Evolutionary conservation across 2,888 invertebrate genomes (phyloP).

Genomic region (Acronicta psi): DNA sequence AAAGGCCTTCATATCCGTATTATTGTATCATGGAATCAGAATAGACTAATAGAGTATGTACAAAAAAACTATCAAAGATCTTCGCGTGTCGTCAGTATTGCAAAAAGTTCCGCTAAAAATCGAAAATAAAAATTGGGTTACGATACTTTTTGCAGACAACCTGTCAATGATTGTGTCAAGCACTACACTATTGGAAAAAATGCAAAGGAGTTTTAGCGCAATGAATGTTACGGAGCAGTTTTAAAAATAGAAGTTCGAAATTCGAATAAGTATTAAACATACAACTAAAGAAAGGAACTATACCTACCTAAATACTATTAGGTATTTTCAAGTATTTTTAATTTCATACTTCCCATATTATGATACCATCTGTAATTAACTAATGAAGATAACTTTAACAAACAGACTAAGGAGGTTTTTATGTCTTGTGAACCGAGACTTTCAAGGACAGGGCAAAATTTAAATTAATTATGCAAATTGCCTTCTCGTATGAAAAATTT

Average conservation of each 20-base stretch:
- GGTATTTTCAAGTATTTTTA: too few species aligned
- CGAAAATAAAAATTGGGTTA: slow-evolving; percentile 36
- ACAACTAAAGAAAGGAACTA: too few species aligned
- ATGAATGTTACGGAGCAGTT: slow-evolving; percentile 2
- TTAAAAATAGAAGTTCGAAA: not conserved
- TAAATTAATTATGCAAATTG: too few species aligned
- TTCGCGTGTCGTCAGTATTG: slow-evolving; percentile 13
- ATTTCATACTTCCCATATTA: too few species aligned
- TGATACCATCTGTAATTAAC: not conserved
- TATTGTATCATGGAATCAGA: slow-evolving; percentile 24
- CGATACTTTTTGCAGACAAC: slow-evolving; percentile 4
- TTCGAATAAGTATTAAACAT: too few species aligned
- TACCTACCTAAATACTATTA: too few species aligned
- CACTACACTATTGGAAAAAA: slow-evolving; percentile 19
- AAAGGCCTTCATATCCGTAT: slow-evolving; percentile 41
- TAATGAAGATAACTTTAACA: slow-evolving; percentile 11
- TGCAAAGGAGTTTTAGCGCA: not conserved
- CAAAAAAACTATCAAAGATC: slow-evolving; percentile 13
- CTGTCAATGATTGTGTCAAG: slow-evolving; percentile 4
- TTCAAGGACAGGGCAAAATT: slow-evolving; percentile 19
- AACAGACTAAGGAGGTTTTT: slow-evolving; percentile 30
- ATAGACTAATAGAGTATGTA: slow-evolving; percentile 1
- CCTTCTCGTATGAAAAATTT: too few species aligned
- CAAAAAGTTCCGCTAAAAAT: slow-evolving; percentile 42
- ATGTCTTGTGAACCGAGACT: slow-evolving; percentile 3